Conservation (phyloP, 1,140 invertebrate species). For the Marisa cornuarietis region DNA sequence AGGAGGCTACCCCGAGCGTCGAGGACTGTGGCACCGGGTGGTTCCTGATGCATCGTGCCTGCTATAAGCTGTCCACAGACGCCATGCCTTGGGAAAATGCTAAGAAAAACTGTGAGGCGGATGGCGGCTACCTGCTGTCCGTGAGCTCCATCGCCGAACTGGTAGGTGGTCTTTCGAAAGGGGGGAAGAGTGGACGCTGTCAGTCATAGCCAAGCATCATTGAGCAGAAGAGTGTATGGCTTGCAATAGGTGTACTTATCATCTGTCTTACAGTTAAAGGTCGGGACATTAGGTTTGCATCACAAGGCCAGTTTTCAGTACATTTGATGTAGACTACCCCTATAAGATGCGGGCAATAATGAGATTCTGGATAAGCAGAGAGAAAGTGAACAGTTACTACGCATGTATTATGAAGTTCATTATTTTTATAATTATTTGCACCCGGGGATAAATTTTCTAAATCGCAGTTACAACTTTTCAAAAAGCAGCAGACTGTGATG, state of each 20-base stretch:
- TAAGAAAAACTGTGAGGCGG: conserved; percentile 19
- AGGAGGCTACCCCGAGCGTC: background rate
- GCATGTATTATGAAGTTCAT: too few relatives aligned
- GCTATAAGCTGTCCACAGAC: conserved; percentile 28
- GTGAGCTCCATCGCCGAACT: conserved; percentile 28
- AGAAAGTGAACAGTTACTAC: too few relatives aligned
- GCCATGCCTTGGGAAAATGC: conserved; percentile 32
- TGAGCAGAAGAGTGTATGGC: background rate
- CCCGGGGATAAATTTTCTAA: too few relatives aligned
- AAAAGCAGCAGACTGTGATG: too few relatives aligned
- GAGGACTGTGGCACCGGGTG: conserved; percentile 21
- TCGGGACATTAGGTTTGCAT: background rate
- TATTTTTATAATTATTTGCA: too few relatives aligned
- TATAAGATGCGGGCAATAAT: background rate
- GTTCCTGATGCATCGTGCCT: conserved; percentile 31
- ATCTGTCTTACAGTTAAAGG: background rate
- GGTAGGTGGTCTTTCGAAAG: background rate
- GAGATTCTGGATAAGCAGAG: too few relatives aligned
- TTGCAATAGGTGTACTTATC: background rate
- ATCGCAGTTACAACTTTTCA: too few relatives aligned
- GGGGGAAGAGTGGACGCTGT: too few relatives aligned
- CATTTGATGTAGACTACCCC: background rate
- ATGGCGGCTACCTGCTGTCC: conserved; percentile 33
- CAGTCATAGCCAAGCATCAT: too few relatives aligned
- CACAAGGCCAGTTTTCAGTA: background rate